phyloP scores from a whole-genome alignment of 2,888 invertebrate species.

The Idaea dimidiata region DNA sequence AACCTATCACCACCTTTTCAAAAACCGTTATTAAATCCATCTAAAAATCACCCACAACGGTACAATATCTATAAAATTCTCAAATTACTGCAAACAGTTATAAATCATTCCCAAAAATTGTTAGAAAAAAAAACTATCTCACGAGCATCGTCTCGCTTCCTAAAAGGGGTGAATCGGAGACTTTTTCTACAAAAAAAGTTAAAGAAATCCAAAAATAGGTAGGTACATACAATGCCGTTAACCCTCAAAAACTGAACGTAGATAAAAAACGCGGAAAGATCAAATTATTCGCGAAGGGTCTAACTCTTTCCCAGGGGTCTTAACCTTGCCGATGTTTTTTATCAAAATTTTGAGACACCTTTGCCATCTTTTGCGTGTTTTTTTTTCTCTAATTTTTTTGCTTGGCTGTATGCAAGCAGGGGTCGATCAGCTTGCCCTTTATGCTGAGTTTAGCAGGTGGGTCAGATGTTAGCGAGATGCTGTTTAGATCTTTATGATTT shows the following conservation, averaged over 20 bases:
- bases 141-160: slow-evolving; percentile 72
- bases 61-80: slow-evolving; percentile 69
- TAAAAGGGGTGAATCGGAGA: slow-evolving; percentile 72
- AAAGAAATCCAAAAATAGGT: slow-evolving; percentile 46
- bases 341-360: slow-evolving; percentile 75
- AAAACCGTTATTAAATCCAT: slow-evolving; percentile 66
- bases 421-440: slow-evolving; percentile 59
- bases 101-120: slow-evolving; percentile 67
- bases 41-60: slow-evolving; percentile 56
- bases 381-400: slow-evolving; percentile 58
- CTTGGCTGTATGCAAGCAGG: slow-evolving; percentile 52
- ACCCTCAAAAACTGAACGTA: not conserved
- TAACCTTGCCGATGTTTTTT: slow-evolving; percentile 74
- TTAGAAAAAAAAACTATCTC: slow-evolving; percentile 68
- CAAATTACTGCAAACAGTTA: slow-evolving; percentile 79
- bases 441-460: slow-evolving; percentile 70
- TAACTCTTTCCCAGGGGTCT: slow-evolving; percentile 81
- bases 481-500: not conserved
- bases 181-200: slow-evolving; percentile 39
- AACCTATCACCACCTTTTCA: slow-evolving; percentile 28
- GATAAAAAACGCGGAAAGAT: slow-evolving; percentile 61
- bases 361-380: slow-evolving; percentile 73
- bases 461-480: slow-evolving; percentile 51
- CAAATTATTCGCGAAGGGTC: slow-evolving; percentile 59
- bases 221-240: not conserved